Conservation (phyloP, 2,888 invertebrate species). For the Sesia apiformis region DNA sequence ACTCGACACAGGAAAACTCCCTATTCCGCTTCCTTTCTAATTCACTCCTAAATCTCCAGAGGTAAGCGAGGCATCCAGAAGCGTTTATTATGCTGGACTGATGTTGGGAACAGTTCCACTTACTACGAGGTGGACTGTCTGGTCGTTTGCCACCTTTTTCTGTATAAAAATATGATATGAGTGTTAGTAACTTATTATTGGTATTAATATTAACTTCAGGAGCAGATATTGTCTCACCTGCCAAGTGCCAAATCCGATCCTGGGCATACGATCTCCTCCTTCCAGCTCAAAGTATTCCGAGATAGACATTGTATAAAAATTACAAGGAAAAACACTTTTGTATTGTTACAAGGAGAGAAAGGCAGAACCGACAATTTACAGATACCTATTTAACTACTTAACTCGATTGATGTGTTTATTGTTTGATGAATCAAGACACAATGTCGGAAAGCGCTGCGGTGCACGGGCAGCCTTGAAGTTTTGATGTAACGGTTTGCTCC, state of each 20-base stretch:
- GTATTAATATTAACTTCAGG: too few species aligned
- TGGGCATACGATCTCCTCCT: constrained; percentile 78
- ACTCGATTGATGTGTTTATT: constrained; percentile 13
- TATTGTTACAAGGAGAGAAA: neutral
- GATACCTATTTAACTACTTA: neutral
- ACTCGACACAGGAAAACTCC: too few species aligned
- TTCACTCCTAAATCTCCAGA: too few species aligned
- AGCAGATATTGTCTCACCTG: constrained; percentile 69
- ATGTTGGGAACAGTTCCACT: too few species aligned
- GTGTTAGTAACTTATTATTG: too few species aligned
- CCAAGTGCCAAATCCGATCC: constrained; percentile 87
- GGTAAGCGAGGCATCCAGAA: too few species aligned
- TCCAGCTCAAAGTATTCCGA: constrained; percentile 44
- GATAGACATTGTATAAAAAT: constrained; percentile 28
- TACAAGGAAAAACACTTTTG: neutral
- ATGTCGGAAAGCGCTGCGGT: constrained; percentile 20
- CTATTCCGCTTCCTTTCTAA: too few species aligned
- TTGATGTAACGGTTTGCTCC: constrained; percentile 1
- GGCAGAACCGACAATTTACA: neutral
- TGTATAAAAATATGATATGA: too few species aligned
- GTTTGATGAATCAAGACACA: constrained; percentile 19
- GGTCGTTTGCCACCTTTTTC: too few species aligned
- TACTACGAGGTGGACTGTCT: too few species aligned
- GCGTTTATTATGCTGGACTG: too few species aligned
- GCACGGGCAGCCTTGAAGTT: constrained; percentile 11